Conservation (phyloP, 2,113 vertebrate genomes). For the Gobius niger region DNA sequence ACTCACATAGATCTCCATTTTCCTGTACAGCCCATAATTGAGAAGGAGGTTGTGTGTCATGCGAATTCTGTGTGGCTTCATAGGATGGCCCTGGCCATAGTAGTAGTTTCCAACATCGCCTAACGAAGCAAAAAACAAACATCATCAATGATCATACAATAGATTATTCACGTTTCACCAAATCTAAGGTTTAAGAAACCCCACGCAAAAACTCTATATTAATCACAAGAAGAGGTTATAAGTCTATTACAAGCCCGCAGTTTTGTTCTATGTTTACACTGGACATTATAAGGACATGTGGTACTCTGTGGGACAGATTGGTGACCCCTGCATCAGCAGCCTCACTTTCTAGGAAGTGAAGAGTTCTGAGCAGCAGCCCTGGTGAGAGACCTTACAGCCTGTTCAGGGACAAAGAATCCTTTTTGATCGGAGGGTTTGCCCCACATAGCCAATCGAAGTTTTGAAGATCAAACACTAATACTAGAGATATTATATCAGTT, state of each 20-base stretch:
- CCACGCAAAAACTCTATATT: no score
- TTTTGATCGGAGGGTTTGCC: neutral
- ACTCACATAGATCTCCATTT: slow-evolving; percentile 99
- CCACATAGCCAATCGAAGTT: neutral
- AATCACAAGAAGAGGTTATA: no score
- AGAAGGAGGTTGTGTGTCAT: slow-evolving; percentile 99
- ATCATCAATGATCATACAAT: no score
- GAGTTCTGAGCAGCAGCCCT: neutral
- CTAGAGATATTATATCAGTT: no score
- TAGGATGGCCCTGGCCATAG: slow-evolving; percentile 97
- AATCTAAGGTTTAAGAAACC: no score
- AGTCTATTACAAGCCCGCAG: no score
- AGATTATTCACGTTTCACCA: no score
- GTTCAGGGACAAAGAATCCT: neutral
- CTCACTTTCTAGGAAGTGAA: slow-evolving; percentile 37
- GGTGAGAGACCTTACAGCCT: neutral
- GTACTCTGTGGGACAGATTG: neutral
- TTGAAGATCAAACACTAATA: neutral
- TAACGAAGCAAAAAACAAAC: slow-evolving; percentile 45
- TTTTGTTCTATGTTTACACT: neutral
- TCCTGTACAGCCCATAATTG: slow-evolving; percentile 97
- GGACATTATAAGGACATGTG: neutral
- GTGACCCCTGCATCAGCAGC: neutral
- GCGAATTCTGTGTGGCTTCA: slow-evolving; percentile 97
- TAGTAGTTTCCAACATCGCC: slow-evolving; percentile 99